phyloP scores from a whole-genome alignment of 2,113 vertebrate genomes.

The Cyanoliseus patagonus region DNA sequence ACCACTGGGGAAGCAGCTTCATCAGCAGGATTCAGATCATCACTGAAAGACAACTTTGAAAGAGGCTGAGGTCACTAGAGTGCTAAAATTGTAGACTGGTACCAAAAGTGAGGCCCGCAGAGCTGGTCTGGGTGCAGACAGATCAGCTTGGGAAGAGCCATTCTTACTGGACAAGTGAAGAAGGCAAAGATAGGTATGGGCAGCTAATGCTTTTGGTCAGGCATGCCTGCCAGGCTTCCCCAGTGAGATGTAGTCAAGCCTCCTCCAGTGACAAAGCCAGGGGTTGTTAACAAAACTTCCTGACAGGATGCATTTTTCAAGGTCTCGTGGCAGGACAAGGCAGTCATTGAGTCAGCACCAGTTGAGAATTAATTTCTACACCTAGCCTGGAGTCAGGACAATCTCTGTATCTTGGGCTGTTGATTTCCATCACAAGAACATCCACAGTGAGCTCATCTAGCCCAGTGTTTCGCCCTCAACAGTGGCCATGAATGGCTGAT shows the following conservation, averaged over 20 bases:
- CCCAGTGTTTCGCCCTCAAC: not conserved
- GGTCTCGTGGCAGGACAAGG: not conserved
- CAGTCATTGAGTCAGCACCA: not conserved
- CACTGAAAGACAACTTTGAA: not conserved
- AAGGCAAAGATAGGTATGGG: not conserved
- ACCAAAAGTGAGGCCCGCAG: not conserved
- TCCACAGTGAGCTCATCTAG: not conserved
- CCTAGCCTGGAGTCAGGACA: not conserved
- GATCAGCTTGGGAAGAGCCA: not conserved
- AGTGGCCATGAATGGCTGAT: not conserved
- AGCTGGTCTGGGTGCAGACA: not conserved
- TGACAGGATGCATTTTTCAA: not conserved
- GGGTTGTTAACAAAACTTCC: not conserved
- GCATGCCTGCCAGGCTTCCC: not conserved
- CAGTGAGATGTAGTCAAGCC: not conserved
- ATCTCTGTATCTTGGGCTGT: not conserved
- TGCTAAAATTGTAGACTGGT: not conserved
- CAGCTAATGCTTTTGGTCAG: not conserved
- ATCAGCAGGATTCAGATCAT: not conserved
- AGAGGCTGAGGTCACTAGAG: not conserved
- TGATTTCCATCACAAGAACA: not conserved
- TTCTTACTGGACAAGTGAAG: not conserved
- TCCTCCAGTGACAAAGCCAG: not conserved
- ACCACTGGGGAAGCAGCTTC: not conserved
- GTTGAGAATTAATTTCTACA: not conserved